phyloP scores from a whole-genome alignment of 2,888 invertebrate species.

The Drosophila antonietae region DNA sequence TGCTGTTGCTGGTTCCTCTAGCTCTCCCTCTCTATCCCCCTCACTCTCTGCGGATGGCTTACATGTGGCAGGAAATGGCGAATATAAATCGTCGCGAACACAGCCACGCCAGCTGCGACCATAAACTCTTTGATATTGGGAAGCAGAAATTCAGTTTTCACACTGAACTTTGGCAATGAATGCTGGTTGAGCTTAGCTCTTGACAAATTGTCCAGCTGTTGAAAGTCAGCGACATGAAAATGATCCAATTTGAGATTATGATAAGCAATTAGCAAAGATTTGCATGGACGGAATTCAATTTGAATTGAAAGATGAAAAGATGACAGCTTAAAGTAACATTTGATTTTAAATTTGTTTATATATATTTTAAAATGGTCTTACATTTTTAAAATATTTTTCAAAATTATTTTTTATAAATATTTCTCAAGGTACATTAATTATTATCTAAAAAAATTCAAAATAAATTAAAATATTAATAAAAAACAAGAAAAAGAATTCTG shows the following conservation, averaged over 20 bases:
- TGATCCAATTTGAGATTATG: conserved; percentile 16
- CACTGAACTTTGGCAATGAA: conserved; percentile 30
- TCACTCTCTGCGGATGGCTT: conserved; percentile 33
- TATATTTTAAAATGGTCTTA: not conserved
- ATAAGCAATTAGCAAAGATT: conserved; percentile 43
- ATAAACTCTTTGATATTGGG: conserved; percentile 45
- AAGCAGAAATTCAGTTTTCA: conserved; percentile 6
- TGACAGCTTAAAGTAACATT: not conserved
- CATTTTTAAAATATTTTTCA: not conserved
- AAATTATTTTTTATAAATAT: no score
- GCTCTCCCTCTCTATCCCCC: not conserved
- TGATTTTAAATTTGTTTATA: not conserved
- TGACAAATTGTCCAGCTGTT: conserved; percentile 40
- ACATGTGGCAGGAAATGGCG: conserved; percentile 65
- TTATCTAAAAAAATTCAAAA: no score
- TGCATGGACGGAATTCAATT: not conserved
- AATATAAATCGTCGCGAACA: conserved; percentile 62
- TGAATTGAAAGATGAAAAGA: not conserved
- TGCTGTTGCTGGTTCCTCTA: conserved; percentile 4
- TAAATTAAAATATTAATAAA: no score
- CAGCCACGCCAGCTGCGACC: conserved; percentile 43
- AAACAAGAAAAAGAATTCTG: no score
- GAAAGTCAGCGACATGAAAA: conserved; percentile 19
- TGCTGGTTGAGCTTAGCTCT: conserved; percentile 32
- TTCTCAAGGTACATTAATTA: no score